Base-by-base conservation (phyloP, 2,113 vertebrate genomes). In the Hucho hucho region DNA sequence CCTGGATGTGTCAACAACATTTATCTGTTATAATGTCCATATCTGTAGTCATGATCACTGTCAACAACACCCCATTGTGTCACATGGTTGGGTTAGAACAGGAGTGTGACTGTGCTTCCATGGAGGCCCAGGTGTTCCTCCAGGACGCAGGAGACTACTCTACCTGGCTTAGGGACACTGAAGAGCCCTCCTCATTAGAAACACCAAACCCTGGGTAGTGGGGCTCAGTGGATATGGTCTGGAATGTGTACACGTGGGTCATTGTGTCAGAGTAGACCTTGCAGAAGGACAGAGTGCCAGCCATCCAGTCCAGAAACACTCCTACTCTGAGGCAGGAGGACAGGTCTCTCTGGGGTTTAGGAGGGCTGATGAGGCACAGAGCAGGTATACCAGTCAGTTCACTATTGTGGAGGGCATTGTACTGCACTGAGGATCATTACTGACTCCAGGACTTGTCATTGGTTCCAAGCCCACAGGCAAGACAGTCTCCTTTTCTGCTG, bases 1-100 rank as follows among this genome's bases (percentile, higher is more conserved):
- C 97, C 0, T 97, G 94, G 76, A 99, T 99, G 92, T 99, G 26
- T 26, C 26, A 26, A 26, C 26, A 26, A 26, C 26, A 26, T 26
- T 26, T 26, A 26, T 26, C 26, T 26, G 26, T 26, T 26, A 26
- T 2, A 26, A 26, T 26, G 26, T 26, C 26, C 26, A 26, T 26
- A 26, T 26, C 26, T 26, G 26, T 26, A 26, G 26, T 26, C 26
- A 26, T 26, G 26, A 26, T 26, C 26, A 13, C 46, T 9, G 46
- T 47, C 13, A 47, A 26, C 26, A 47, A 13, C 46, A 47, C 13
- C 13, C 13, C 6, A 9, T 6, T 2, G 1, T 26, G 26, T 26
- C 26, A 26, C 26, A 26, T 26, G 26, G 26, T 26, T 26, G 26
- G 1, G 26, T 26, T 26, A 26, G 26, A 26, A 26, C 26, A 26